Evolutionary conservation across 2,797 vertebrate genomes (phyloP), one percentile per base, ranked within the genome.

Genomic region (Muscicapa striata): DNA sequence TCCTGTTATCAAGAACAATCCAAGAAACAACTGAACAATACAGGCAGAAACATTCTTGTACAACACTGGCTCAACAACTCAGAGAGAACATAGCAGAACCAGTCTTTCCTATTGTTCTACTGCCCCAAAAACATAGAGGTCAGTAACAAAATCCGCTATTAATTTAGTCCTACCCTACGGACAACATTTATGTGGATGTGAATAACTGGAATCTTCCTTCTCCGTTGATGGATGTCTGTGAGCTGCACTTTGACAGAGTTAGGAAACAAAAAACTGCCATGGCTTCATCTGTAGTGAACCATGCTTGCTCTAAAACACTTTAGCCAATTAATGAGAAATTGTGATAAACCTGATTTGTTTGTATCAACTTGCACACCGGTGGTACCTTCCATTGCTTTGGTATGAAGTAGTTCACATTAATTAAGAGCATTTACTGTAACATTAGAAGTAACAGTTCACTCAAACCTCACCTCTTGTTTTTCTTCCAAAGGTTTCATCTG

Each of bases 401-500:
- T 23, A 59, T 5, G 4, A 57, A 64, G 12, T 1, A 59, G 15
- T 9, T 90, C 59, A 51, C 7, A 5, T 9, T 16, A 46, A 24
- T 8, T 11, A 55, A 13, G 5, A 80, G 36, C 57, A 61, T n/a
- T 52, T 40, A 38, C 0, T 49, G 20, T 46, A 75, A 26, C 22
- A n/a, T 23, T 7, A 63, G 3, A 66, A 58, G 3, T 17, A 87
- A 74, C 40, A 57, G 15, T 29, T 80, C 24, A 41, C 24, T 58
- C 76, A 55, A 87, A 54, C 19, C 89, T 94, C 90, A 99, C 99
- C 99, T 99, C 99, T 94, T 99, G 99, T 89, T 99, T 99, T 97
- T 99, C 99, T 97, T 99, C 99, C 91, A 99, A 97, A 27, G 99
- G 99, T 94, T 99, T 99, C 99, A 99, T 99, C 93, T 99, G 99